Evolutionary conservation across 2,797 vertebrate species (phyloP).

Genomic region (Paguma larvata): DNA sequence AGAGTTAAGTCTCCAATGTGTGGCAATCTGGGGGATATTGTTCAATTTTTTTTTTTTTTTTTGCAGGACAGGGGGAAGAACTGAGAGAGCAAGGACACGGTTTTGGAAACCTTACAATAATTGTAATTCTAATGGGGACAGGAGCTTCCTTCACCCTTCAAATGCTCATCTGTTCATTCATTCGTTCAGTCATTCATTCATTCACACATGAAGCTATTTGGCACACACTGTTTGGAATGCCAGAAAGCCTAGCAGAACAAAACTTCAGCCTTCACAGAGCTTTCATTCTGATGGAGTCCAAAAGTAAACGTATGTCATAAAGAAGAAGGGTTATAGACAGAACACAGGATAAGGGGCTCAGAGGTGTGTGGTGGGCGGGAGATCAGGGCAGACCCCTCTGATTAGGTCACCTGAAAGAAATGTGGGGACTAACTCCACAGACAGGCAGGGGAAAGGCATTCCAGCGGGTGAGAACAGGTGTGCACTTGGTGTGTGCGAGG

Average conservation of each 20-base stretch:
- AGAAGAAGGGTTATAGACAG: not conserved
- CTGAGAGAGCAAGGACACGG: not conserved
- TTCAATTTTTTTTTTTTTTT: not conserved
- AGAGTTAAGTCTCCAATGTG: not conserved
- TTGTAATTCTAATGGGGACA: not conserved
- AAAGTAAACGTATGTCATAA: not conserved
- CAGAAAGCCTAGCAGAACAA: constrained; percentile 20
- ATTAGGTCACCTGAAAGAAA: not conserved
- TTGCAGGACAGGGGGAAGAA: not conserved
- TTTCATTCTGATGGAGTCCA: not conserved
- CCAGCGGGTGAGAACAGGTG: not conserved
- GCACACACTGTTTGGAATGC: not conserved
- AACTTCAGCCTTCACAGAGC: not conserved
- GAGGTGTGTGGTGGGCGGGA: not conserved
- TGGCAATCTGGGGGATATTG: not conserved
- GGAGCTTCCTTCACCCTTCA: not conserved
- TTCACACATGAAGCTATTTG: not conserved
- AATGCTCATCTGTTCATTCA: not conserved
- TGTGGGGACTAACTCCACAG: not conserved
- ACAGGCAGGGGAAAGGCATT: not conserved
- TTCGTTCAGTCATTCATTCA: not conserved
- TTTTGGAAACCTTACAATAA: not conserved
- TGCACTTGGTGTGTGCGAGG: not conserved
- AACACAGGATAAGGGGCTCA: not conserved
- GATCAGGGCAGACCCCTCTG: not conserved